Evolutionary conservation across 2,113 vertebrate genomes (phyloP).

Genomic region (Oxyruncus cristatus): DNA sequence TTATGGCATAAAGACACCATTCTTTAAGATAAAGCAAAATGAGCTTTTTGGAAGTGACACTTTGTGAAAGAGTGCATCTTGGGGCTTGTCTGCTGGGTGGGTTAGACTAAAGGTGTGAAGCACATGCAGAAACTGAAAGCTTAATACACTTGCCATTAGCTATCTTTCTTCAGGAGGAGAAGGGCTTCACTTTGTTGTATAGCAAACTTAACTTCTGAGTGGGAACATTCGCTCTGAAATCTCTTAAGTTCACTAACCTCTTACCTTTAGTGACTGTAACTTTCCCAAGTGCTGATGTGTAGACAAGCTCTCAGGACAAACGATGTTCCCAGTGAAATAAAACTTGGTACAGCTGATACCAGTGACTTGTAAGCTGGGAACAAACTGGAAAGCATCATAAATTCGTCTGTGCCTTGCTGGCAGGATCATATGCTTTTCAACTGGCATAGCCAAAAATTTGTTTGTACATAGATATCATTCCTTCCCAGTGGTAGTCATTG

Average conservation of each 20-base stretch:
- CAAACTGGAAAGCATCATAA: slow-evolving; percentile 35
- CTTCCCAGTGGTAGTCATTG: slow-evolving; percentile 47
- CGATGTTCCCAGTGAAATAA: neutral
- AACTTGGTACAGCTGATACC: slow-evolving; percentile 11
- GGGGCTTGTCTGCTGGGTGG: neutral
- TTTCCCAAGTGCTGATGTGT: neutral
- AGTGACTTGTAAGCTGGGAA: slow-evolving; percentile 7
- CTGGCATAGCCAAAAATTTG: slow-evolving; percentile 48
- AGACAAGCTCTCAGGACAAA: neutral
- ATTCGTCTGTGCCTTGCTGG: slow-evolving; percentile 16
- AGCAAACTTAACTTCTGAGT: neutral
- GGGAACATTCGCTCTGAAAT: neutral
- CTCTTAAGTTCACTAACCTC: fast-evolving
- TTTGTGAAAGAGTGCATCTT: neutral
- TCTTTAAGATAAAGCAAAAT: neutral
- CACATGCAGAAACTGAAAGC: neutral
- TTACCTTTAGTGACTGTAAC: neutral
- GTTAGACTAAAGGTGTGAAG: neutral
- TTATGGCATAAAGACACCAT: neutral
- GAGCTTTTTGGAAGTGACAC: neutral
- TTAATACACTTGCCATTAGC: neutral
- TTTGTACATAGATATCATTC: slow-evolving; percentile 63
- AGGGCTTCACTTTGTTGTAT: neutral
- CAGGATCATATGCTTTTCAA: slow-evolving; percentile 62
- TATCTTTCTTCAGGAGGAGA: neutral